phyloP scores from a whole-genome alignment of 2,797 vertebrate species.

The Enteromius anoplus region DNA sequence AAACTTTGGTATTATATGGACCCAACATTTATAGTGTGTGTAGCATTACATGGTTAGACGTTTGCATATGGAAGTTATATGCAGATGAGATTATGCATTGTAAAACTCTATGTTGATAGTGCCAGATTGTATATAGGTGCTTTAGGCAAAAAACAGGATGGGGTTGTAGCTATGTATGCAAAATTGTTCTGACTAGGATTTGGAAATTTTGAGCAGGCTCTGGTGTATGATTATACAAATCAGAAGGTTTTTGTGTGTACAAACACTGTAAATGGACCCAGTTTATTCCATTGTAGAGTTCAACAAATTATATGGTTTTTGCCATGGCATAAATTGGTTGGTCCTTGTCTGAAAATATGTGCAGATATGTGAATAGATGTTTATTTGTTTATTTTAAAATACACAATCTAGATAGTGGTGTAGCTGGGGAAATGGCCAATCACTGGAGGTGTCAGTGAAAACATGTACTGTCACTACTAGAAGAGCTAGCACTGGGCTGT shows the following conservation, averaged over 20 bases:
- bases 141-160: neutral
- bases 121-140: neutral
- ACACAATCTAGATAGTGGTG: neutral
- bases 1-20: neutral
- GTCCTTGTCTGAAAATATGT: neutral
- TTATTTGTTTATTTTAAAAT: neutral
- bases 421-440: neutral
- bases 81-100: neutral
- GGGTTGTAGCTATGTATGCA: too few relatives aligned
- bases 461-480: neutral
- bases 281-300: neutral
- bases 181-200: neutral
- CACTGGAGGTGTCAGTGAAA: neutral
- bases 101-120: neutral
- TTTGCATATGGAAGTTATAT: neutral
- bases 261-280: neutral
- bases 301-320: neutral
- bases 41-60: neutral
- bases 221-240: neutral
- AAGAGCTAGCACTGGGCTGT: constrained; percentile 1
- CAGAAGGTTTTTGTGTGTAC: neutral
- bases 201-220: neutral
- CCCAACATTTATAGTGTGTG: neutral
- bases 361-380: neutral
- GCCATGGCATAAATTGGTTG: neutral